phyloP scores from a whole-genome alignment of 2,888 invertebrate species.

The Eudasyphora cyanicolor region DNA sequence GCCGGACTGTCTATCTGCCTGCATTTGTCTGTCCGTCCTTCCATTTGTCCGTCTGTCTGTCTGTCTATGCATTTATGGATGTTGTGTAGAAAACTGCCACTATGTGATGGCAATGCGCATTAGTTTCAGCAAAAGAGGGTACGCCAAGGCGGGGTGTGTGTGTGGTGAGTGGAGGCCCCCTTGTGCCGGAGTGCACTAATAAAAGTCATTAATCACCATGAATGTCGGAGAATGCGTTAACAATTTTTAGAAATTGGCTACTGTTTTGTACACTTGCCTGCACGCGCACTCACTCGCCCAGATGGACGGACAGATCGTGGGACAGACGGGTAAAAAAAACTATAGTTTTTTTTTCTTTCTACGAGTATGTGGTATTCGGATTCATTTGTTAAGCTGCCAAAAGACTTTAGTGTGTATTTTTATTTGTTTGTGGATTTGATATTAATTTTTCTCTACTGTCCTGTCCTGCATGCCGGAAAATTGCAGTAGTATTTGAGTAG shows the following conservation, averaged over 20 bases:
- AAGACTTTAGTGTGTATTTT: background rate
- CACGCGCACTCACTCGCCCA: too few species aligned
- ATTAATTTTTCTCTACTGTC: background rate
- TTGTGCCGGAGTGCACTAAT: conserved; percentile 35
- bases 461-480: background rate
- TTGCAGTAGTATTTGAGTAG: background rate
- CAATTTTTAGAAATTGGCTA: conserved; percentile 64
- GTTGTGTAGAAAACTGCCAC: background rate
- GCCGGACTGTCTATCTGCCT: conserved; percentile 9
- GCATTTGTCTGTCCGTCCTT: conserved; percentile 15
- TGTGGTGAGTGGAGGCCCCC: conserved; percentile 19
- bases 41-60: conserved; percentile 18
- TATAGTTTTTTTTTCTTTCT: background rate
- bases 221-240: conserved; percentile 64
- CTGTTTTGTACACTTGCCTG: conserved; percentile 55
- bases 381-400: conserved; percentile 5
- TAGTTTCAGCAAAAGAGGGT: too few species aligned
- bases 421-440: too few species aligned
- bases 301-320: background rate
- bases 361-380: background rate
- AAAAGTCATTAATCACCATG: conserved; percentile 61
- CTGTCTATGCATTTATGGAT: conserved; percentile 5
- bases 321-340: background rate
- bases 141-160: background rate
- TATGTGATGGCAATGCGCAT: background rate